A percentile compares a stretch with the other conserved stretches of the same genome.
These are phyloP conservation scores for Gopherus flavomarginatus DNA, from an alignment of 2,113 vertebrate genomes.

Conservation along the genomic window DNA sequence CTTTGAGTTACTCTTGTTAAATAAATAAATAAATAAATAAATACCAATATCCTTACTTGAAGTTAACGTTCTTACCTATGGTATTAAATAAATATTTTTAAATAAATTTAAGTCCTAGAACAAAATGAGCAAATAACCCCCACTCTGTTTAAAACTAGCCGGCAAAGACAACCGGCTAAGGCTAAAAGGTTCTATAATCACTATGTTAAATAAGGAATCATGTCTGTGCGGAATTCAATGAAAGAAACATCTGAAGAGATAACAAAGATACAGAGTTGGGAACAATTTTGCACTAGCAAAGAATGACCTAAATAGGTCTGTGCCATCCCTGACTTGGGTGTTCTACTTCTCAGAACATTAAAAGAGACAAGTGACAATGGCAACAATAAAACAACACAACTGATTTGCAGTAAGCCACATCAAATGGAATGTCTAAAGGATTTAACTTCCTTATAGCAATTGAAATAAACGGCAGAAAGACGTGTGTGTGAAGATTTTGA, in stretches of 20 bases:
- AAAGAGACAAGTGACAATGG: background rate
- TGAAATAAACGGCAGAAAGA: background rate
- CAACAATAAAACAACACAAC: background rate
- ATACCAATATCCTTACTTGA: background rate
- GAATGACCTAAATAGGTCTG: background rate
- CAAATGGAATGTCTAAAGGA: background rate
- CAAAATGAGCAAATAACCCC: background rate
- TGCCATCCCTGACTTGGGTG: background rate
- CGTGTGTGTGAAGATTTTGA: background rate
- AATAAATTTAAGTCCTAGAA: background rate
- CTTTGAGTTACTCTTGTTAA: background rate
- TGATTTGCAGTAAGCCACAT: background rate
- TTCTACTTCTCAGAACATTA: background rate
- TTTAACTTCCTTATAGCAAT: background rate
- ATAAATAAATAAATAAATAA: too few relatives aligned
- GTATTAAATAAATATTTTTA: background rate
- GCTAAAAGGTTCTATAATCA: background rate
- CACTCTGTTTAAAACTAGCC: background rate
- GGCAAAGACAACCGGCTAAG: background rate
- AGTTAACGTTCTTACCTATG: background rate
- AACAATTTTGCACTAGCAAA: background rate
- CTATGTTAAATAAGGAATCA: background rate
- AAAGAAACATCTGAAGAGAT: background rate
- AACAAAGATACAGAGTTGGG: background rate
- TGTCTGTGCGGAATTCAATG: background rate